A percentile compares a stretch with the other conserved stretches of the same genome.
Evolutionary conservation across 2,888 invertebrate species (phyloP).

Genomic region (Phytoseiulus persimilis): DNA sequence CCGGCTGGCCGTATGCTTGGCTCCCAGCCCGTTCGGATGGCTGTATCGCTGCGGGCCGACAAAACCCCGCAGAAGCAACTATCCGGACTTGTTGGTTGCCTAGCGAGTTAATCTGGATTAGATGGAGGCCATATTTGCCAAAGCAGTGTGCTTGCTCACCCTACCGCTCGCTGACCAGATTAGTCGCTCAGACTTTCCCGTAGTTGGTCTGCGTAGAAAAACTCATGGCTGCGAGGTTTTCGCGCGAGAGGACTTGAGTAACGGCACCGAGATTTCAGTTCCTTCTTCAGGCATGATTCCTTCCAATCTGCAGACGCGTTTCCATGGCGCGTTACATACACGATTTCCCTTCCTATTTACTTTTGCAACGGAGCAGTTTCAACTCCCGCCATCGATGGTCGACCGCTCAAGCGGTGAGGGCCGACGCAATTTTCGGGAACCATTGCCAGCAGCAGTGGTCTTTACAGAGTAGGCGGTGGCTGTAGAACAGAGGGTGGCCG

Average conservation of each 20-base stretch:
- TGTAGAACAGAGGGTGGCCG: background rate
- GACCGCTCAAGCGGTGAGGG: background rate
- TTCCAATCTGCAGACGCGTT: too few species aligned
- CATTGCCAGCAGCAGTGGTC: background rate
- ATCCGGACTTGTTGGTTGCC: background rate
- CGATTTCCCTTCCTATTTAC: too few species aligned
- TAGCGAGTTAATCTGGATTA: background rate
- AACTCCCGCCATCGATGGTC: background rate
- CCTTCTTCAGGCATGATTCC: too few species aligned
- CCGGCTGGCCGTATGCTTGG: background rate
- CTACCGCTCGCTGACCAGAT: background rate
- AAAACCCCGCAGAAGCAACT: background rate
- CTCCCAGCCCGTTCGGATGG: too few species aligned
- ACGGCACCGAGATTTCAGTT: too few species aligned
- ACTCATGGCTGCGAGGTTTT: background rate
- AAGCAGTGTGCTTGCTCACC: background rate
- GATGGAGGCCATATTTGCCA: background rate
- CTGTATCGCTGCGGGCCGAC: background rate
- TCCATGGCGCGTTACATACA: too few species aligned
- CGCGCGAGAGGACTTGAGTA: too few species aligned
- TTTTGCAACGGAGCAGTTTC: background rate
- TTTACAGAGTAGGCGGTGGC: background rate
- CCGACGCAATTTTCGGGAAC: background rate
- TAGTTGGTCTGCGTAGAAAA: background rate
- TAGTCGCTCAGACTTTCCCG: background rate